A percentile compares a stretch with the other conserved stretches of the same genome.
Evolutionary conservation across 2,797 vertebrate species (phyloP).

Genomic region (Catostomus latipinnis): DNA sequence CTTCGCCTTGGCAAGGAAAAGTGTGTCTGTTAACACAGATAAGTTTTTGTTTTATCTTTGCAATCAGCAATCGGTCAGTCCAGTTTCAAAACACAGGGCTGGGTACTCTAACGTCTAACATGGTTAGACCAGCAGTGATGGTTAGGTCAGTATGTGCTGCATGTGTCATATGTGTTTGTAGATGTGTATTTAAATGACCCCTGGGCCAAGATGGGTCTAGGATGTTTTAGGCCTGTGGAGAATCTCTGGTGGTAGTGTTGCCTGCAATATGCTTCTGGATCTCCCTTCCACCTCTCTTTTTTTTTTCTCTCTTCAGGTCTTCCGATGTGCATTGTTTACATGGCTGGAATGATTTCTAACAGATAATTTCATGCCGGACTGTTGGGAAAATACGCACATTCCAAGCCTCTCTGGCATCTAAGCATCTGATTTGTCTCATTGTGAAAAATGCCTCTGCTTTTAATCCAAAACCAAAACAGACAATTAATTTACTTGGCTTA

Average conservation of each 20-base stretch:
- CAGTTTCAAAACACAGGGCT: no score
- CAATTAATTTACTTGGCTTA: conserved; percentile 60
- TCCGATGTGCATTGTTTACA: conserved; percentile 61
- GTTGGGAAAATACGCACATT: conserved; percentile 63
- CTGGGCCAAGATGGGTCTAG: conserved; percentile 15
- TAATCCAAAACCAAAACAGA: conserved; percentile 75
- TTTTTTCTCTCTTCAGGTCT: conserved; percentile 62
- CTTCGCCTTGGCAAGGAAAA: no score
- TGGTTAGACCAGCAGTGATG: conserved; percentile 49
- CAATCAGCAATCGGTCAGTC: background rate
- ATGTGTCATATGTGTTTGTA: conserved; percentile 35
- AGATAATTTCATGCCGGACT: conserved; percentile 60
- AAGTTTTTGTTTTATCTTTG: no score
- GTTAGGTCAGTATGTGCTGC: conserved; percentile 59
- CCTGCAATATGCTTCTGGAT: no score
- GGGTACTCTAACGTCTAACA: background rate
- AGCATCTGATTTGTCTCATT: conserved; percentile 70
- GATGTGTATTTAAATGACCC: conserved; percentile 57
- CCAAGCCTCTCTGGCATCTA: conserved; percentile 69
- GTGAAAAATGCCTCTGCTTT: conserved; percentile 67
- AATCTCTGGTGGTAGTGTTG: no score
- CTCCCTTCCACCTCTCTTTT: conserved; percentile 64
- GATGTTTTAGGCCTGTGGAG: no score
- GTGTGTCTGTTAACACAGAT: no score
- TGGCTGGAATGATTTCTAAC: conserved; percentile 61